Evolutionary conservation across 2,113 vertebrate genomes (phyloP).

Genomic region (Psittacula cyanocephala): DNA sequence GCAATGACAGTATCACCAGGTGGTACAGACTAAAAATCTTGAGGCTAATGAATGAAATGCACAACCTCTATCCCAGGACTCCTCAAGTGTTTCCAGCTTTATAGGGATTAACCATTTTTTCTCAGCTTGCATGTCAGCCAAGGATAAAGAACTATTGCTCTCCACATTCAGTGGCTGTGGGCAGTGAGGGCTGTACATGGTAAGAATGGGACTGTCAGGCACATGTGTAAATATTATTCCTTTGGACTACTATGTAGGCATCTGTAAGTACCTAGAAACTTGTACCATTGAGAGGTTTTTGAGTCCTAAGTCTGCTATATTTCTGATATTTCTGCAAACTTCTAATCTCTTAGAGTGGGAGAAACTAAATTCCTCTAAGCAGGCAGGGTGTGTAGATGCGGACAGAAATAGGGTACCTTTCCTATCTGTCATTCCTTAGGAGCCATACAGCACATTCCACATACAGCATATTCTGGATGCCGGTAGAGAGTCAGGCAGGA

Average conservation of each 20-base stretch:
- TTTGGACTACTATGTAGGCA: not conserved
- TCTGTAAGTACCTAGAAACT: not conserved
- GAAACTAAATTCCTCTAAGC: not conserved
- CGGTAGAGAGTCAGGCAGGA: not conserved
- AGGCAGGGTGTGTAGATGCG: not conserved
- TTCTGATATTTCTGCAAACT: not conserved
- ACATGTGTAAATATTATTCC: not conserved
- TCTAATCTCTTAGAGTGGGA: not conserved
- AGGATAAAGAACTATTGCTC: not conserved
- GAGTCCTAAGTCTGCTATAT: not conserved
- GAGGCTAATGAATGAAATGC: not conserved
- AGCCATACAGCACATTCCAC: not conserved
- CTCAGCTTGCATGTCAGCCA: not conserved
- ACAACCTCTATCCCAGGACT: rapidly evolving
- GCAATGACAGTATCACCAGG: not conserved
- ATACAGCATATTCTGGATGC: not conserved
- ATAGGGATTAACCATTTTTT: not conserved
- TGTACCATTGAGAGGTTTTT: not conserved
- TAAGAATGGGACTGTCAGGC: not conserved
- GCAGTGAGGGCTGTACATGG: not conserved
- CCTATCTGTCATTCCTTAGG: not conserved
- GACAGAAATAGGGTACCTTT: not conserved
- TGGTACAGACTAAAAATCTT: not conserved
- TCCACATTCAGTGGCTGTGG: not conserved
- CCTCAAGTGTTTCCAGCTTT: not conserved